Conservation (phyloP, 2,113 vertebrate species). For the Vimba vimba region DNA sequence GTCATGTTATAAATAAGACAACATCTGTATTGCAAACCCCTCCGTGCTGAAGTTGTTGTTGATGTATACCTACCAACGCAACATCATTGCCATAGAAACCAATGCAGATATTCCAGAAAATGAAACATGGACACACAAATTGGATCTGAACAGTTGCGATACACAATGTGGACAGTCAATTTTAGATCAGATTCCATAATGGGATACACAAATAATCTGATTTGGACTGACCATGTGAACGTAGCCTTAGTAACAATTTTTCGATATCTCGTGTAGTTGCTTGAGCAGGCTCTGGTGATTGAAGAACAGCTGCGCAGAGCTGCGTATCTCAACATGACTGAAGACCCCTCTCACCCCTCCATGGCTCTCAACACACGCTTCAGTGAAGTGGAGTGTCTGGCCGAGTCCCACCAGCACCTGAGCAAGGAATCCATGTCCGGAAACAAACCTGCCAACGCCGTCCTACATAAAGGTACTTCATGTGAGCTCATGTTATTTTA, state of each 20-base stretch:
- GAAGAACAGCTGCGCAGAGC: conserved; percentile 95
- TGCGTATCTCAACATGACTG: conserved; percentile 97
- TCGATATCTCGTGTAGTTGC: conserved; percentile 72
- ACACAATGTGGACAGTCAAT: too few relatives aligned
- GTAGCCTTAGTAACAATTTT: neutral
- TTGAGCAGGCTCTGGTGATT: conserved; percentile 96
- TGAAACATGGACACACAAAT: too few relatives aligned
- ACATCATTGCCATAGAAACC: too few relatives aligned
- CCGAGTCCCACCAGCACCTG: conserved; percentile 96
- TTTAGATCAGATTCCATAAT: too few relatives aligned
- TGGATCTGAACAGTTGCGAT: too few relatives aligned
- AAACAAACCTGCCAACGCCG: conserved; percentile 96
- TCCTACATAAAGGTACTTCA: conserved; percentile 93
- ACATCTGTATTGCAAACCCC: too few relatives aligned
- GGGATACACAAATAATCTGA: too few relatives aligned
- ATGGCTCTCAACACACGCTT: conserved; percentile 97
- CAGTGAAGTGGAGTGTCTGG: conserved; percentile 95
- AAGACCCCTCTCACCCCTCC: conserved; percentile 95
- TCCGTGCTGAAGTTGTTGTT: too few relatives aligned
- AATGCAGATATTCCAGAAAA: too few relatives aligned
- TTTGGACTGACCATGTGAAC: too few relatives aligned
- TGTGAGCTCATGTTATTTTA: neutral
- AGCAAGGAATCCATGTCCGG: conserved; percentile 98
- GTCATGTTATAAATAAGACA: too few relatives aligned
- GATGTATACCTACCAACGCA: too few relatives aligned